phyloP scores from a whole-genome alignment of 2,113 vertebrate species.

The Girardinichthys multiradiatus region DNA sequence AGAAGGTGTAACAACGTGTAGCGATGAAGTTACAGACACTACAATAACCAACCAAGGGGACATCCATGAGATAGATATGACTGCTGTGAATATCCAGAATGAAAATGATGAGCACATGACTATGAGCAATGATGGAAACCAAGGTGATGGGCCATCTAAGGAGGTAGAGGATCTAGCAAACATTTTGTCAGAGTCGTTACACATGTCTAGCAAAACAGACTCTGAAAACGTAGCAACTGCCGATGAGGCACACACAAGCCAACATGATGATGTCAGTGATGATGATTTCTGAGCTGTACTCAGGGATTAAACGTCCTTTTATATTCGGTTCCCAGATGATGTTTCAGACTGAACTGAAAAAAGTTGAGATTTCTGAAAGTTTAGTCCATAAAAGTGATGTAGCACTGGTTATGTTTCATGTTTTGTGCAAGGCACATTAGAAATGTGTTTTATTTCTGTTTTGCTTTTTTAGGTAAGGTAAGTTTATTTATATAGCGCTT shows the following conservation, averaged over 20 bases:
- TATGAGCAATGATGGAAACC: slow-evolving; percentile 14
- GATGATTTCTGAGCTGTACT: slow-evolving; percentile 73
- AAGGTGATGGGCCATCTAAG: slow-evolving; percentile 32
- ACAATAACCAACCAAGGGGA: slow-evolving; percentile 23
- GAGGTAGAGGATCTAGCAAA: slow-evolving; percentile 73
- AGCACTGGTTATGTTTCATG: slow-evolving; percentile 8
- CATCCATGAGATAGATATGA: slow-evolving; percentile 7
- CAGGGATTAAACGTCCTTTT: background rate
- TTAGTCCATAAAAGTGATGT: background rate
- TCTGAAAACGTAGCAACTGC: slow-evolving; percentile 8
- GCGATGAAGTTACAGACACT: slow-evolving; percentile 9
- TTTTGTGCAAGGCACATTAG: slow-evolving; percentile 1
- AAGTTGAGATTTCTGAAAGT: slow-evolving; percentile 1
- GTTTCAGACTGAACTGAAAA: slow-evolving; percentile 6
- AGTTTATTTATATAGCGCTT: too few species aligned
- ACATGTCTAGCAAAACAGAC: slow-evolving; percentile 56
- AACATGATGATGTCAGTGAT: slow-evolving; percentile 55
- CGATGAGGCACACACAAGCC: slow-evolving; percentile 29
- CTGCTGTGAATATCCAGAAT: background rate
- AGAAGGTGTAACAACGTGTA: background rate
- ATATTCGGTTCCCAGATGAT: slow-evolving; percentile 16
- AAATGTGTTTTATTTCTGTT: slow-evolving; percentile 4
- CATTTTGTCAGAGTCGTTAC: slow-evolving; percentile 64
- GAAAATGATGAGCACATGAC: slow-evolving; percentile 24
- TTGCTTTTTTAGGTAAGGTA: background rate